Base-by-base conservation (phyloP, 2,797 vertebrate genomes). In the Decapterus maruadsi region DNA sequence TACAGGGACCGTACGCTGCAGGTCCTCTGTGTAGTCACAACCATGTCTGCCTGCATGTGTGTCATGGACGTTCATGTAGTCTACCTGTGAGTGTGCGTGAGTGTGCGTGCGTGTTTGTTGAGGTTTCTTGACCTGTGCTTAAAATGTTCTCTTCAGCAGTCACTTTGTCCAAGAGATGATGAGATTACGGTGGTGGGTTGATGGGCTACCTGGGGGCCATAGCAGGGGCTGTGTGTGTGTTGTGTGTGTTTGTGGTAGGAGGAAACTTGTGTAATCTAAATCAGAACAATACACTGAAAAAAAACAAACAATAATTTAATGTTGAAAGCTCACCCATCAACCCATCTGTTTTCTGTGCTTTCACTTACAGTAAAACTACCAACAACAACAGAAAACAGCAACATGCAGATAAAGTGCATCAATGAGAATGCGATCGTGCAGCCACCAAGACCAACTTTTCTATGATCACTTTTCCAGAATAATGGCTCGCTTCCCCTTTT, bases 121-220 rank as follows among this genome's bases (percentile, higher is more conserved):
- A 12, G 51, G 19, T 29, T 54, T 83, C 87, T 87, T 77, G 72
- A 82, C 45, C 46, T 72, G 57, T 26, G 46, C 53, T 84, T 54
- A 79, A 72, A 43, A 55, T 76, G 82, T 82, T 72, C 53, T 81
- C 50, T 79, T 31, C 0, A 2, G 38, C 63, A 73, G 53, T 69
- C 57, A 5, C 50, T 55, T 34, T 48, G 54, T 78, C 77, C 31
- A 54, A n/a, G 64, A 60, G 78, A 72, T 88, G 81, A 86, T 83
- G 55, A 77, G 77, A 89, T 90, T 90, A 78, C 36, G 85, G 85
- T 71, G 42, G 78, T 80, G 87, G 82, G 83, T 80, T 81, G 19
- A 62, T 69, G 81, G 31, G 71, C 61, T 65, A 68, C 74, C 40
- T 68, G 78, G 14, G 58, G 65, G 53, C 71, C 31, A 42, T 53